These are phyloP conservation scores for Virgularia gustaviana DNA, from an alignment of 92 coral and sea anemone genomes.

Conservation along the genomic window DNA sequence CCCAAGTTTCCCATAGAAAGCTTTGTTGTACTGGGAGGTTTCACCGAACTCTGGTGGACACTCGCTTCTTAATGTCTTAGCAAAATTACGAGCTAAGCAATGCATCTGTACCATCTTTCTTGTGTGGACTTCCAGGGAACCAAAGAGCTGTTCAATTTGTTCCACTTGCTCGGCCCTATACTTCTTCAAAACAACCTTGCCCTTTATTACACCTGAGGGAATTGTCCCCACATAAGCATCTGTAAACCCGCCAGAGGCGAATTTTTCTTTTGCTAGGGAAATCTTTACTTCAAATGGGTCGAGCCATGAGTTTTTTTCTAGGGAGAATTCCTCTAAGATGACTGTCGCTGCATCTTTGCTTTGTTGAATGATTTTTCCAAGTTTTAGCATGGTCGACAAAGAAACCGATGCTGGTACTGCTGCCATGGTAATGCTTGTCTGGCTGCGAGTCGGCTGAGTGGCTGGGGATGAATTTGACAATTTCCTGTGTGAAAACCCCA, in stretches of 20 bases:
- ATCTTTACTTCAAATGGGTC: constrained; percentile 57
- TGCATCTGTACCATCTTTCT: constrained; percentile 63
- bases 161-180: constrained; percentile 38
- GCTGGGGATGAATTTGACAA: background rate
- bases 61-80: constrained; percentile 27
- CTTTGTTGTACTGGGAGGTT: constrained; percentile 54
- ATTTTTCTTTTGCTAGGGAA: constrained; percentile 46
- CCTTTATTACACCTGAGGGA: constrained; percentile 41
- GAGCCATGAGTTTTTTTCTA: constrained; percentile 41
- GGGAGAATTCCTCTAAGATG: constrained; percentile 47
- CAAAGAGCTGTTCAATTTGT: constrained; percentile 40
- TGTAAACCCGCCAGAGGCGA: constrained; percentile 54
- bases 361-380: constrained; percentile 56
- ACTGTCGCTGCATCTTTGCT: constrained; percentile 47
- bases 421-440: background rate
- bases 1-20: constrained; percentile 51
- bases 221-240: constrained; percentile 50
- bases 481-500: background rate
- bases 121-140: constrained; percentile 42
- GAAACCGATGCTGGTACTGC: constrained; percentile 59
- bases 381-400: constrained; percentile 55
- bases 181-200: constrained; percentile 54
- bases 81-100: constrained; percentile 53
- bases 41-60: background rate
- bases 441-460: background rate